These are phyloP conservation scores for Fragum whitleyi DNA, from an alignment of 2,888 invertebrate species.

Conservation along the genomic window DNA sequence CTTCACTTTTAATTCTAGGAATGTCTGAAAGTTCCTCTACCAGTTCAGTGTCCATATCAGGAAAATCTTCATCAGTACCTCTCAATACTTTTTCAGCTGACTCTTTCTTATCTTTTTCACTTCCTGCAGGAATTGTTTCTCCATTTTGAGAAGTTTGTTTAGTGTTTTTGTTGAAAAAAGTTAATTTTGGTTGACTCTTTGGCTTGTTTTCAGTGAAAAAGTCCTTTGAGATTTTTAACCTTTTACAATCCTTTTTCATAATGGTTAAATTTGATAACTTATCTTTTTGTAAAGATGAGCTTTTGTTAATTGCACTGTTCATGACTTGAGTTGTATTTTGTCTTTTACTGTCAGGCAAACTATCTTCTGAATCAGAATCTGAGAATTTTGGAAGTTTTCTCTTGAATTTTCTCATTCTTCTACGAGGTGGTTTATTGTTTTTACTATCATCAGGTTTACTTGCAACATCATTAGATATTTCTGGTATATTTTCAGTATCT, in stretches of 20 bases:
- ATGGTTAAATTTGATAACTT: background rate
- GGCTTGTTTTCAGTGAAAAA: constrained; percentile 18
- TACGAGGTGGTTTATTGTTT: background rate
- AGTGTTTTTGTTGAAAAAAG: background rate
- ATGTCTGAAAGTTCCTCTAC: constrained; percentile 49
- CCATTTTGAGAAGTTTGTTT: background rate
- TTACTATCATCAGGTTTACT: background rate
- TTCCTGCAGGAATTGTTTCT: background rate
- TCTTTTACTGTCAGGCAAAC: constrained; percentile 16
- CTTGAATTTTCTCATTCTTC: constrained; percentile 26
- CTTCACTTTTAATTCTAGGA: constrained; percentile 51
- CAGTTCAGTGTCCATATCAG: constrained; percentile 40
- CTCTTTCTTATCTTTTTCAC: background rate
- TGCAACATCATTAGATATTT: background rate
- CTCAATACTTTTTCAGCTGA: background rate
- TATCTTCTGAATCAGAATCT: constrained; percentile 59
- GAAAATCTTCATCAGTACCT: background rate
- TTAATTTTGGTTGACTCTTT: constrained; percentile 1
- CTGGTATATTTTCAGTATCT: background rate
- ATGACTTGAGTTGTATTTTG: background rate
- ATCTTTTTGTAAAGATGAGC: background rate
- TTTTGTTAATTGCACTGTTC: background rate
- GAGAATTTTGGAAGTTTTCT: constrained; percentile 62
- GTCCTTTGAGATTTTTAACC: constrained; percentile 10
- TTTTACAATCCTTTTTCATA: constrained; percentile 6